Conservation (phyloP, 2,888 invertebrate species). For the Atethmia centrago region DNA sequence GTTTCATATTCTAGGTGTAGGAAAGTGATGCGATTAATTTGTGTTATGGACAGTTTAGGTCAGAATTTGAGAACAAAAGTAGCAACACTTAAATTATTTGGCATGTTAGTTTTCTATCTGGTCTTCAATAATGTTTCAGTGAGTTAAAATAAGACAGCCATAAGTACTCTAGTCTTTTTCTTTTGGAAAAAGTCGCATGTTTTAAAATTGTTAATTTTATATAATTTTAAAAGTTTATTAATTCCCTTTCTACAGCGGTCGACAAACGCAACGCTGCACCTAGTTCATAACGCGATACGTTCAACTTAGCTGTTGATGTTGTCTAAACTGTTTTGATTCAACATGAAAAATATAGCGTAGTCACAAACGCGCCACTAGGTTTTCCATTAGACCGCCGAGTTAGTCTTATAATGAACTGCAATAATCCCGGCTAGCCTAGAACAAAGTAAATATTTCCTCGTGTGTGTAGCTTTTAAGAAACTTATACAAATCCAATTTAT, state of each 20-base stretch:
- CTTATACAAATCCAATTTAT: constrained; percentile 90
- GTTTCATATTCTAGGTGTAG: constrained; percentile 52
- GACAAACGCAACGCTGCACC: constrained; percentile 24
- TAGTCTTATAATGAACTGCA: constrained; percentile 76
- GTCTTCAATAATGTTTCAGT: neutral
- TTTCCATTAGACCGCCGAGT: constrained; percentile 69
- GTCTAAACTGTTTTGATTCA: constrained; percentile 56
- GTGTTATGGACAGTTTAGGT: constrained; percentile 31
- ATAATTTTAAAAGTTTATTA: constrained; percentile 24
- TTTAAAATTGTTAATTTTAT: constrained; percentile 1
- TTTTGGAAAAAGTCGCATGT: neutral
- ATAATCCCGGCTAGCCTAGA: constrained; percentile 76
- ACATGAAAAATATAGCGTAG: constrained; percentile 60
- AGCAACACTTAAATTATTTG: neutral
- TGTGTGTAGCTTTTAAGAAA: constrained; percentile 84
- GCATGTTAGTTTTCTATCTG: neutral
- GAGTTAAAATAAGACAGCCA: neutral
- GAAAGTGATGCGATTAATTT: constrained; percentile 32
- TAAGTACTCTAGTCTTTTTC: neutral
- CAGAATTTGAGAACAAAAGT: neutral
- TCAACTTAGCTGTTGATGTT: constrained; percentile 50
- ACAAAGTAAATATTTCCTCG: constrained; percentile 86
- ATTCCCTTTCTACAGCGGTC: constrained; percentile 18
- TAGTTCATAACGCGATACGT: constrained; percentile 54
- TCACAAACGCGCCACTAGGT: constrained; percentile 58